These are phyloP conservation scores for Popillia japonica DNA, from an alignment of 1,140 invertebrate species.

Conservation along the genomic window DNA sequence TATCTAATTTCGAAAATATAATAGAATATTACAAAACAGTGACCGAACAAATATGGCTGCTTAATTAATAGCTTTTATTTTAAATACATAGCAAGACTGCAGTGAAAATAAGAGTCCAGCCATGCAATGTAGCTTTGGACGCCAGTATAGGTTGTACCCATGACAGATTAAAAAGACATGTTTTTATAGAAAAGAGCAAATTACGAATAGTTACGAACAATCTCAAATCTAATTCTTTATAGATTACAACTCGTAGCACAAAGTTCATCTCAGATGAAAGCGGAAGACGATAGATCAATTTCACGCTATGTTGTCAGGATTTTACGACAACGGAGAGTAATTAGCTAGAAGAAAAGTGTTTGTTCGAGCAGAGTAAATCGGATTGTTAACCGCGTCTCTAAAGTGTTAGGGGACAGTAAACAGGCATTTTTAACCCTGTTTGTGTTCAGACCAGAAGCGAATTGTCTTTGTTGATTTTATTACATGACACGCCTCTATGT, in stretches of 20 bases:
- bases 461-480: background rate
- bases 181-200: too few species aligned
- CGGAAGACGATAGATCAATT: background rate
- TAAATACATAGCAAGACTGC: too few species aligned
- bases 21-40: too few species aligned
- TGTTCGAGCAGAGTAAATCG: constrained; percentile 9
- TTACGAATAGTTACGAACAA: too few species aligned
- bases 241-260: background rate
- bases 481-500: background rate
- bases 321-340: background rate
- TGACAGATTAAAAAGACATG: too few species aligned
- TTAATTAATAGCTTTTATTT: too few species aligned
- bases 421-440: background rate
- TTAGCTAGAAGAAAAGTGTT: constrained; percentile 14
- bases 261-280: background rate
- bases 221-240: too few species aligned
- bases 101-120: too few species aligned
- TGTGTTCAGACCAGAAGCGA: background rate
- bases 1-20: too few species aligned
- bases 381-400: constrained; percentile 4
- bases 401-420: background rate
- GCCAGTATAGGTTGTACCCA: too few species aligned
- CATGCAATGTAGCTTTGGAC: too few species aligned
- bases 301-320: background rate
- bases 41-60: too few species aligned